These are phyloP conservation scores for Mohoua ochrocephala DNA, from an alignment of 2,113 vertebrate species.

Conservation along the genomic window DNA sequence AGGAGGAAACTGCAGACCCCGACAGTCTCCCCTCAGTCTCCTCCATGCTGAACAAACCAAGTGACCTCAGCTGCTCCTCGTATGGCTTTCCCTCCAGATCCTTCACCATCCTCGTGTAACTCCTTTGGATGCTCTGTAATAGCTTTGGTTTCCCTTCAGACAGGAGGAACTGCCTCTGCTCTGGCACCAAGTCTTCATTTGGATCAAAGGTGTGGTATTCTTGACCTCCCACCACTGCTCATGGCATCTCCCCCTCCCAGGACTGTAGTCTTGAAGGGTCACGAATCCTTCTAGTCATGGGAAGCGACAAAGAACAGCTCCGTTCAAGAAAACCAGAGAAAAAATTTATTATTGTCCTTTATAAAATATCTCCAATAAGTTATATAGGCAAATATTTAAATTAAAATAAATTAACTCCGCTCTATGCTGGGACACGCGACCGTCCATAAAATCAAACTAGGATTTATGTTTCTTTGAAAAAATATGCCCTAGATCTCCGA, in stretches of 20 bases:
- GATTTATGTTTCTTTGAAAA: slow-evolving; percentile 42
- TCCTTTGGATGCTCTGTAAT: neutral
- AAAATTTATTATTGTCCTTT: slow-evolving; percentile 60
- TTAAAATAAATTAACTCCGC: slow-evolving; percentile 58
- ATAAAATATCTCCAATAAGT: slow-evolving; percentile 56
- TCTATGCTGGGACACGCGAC: neutral
- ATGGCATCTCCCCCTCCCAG: neutral
- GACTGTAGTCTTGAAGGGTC: neutral
- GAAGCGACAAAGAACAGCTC: neutral
- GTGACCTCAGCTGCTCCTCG: neutral
- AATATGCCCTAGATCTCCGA: slow-evolving; percentile 39
- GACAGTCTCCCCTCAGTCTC: neutral
- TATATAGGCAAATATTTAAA: slow-evolving; percentile 50
- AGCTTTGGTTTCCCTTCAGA: neutral
- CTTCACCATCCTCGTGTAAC: neutral
- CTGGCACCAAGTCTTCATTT: neutral
- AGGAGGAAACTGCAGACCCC: neutral
- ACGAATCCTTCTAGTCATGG: neutral
- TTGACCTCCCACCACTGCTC: neutral
- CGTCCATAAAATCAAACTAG: neutral
- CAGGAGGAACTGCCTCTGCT: neutral
- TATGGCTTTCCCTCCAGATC: neutral
- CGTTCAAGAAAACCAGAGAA: slow-evolving; percentile 32
- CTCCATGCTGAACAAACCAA: neutral
- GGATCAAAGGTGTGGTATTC: neutral